These are phyloP conservation scores for Tyria jacobaeae DNA, from an alignment of 2,888 invertebrate species.

Conservation along the genomic window DNA sequence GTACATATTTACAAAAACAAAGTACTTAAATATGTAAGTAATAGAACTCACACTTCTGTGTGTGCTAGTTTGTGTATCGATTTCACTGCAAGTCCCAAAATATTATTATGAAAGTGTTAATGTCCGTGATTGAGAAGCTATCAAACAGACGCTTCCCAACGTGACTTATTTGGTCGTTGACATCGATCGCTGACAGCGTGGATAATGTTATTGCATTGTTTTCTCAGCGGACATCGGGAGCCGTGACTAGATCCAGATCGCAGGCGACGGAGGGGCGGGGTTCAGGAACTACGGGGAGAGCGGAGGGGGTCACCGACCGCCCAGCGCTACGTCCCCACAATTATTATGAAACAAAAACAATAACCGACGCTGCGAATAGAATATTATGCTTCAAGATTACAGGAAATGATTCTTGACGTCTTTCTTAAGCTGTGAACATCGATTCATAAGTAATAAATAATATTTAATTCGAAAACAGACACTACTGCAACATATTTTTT, in stretches of 20 bases:
- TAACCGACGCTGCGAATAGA: constrained; percentile 62
- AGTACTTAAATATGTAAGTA: no score
- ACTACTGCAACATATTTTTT: background rate
- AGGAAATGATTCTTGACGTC: constrained; percentile 45
- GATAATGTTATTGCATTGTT: constrained; percentile 69
- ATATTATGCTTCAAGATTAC: constrained; percentile 65
- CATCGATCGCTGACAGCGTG: constrained; percentile 69
- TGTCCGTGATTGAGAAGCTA: constrained; percentile 57
- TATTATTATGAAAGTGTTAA: constrained; percentile 51
- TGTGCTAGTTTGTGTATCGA: background rate
- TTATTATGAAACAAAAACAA: constrained; percentile 76
- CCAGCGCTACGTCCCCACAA: constrained; percentile 67
- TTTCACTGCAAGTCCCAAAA: background rate
- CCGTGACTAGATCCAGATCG: constrained; percentile 11
- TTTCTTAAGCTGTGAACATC: background rate
- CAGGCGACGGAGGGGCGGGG: background rate
- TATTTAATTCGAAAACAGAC: background rate
- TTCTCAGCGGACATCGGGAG: constrained; percentile 59
- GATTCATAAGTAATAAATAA: background rate
- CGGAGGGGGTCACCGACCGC: constrained; percentile 65
- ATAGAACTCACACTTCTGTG: no score
- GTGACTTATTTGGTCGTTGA: constrained; percentile 63
- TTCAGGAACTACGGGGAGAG: constrained; percentile 26
- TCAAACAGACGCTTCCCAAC: constrained; percentile 55
- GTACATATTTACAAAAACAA: no score